Conservation (phyloP, 2,797 vertebrate species). For the Notoglanidium macrostoma region DNA sequence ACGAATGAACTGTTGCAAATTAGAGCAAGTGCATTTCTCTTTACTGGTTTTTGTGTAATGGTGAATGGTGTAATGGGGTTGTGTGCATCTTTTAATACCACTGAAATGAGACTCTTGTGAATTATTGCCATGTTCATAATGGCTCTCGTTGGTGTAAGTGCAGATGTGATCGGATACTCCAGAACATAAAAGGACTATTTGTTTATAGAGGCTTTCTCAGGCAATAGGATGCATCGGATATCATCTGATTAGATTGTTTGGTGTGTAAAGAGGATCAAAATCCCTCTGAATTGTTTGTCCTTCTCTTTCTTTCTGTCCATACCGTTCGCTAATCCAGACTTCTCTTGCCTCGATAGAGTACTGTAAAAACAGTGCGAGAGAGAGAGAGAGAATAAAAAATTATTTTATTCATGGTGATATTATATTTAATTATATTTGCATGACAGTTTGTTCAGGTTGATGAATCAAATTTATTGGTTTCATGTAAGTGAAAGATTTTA, state of each 20-base stretch:
- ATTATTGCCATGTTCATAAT: conserved; percentile 1
- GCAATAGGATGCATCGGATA: conserved; percentile 2
- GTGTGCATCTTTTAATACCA: neutral
- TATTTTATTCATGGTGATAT: neutral
- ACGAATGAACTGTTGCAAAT: neutral
- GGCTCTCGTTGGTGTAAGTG: neutral
- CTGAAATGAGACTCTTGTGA: conserved; percentile 12
- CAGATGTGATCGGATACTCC: conserved; percentile 12
- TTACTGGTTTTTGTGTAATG: neutral
- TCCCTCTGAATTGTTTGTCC: neutral
- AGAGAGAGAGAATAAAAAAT: neutral
- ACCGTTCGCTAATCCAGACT: conserved; percentile 70
- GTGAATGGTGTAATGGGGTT: neutral
- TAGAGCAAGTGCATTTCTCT: neutral
- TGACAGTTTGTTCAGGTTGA: neutral
- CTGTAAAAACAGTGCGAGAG: conserved; percentile 65
- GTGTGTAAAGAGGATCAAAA: neutral
- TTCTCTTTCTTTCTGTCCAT: neutral
- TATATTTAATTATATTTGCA: neutral
- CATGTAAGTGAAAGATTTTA: neutral
- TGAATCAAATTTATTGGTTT: neutral
- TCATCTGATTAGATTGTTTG: neutral
- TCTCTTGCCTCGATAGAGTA: conserved; percentile 89
- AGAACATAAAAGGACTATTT: conserved; percentile 10
- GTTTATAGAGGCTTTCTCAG: neutral